Evolutionary conservation across 1,140 invertebrate species (phyloP).

Genomic region (Drosophila pseudoobscura): DNA sequence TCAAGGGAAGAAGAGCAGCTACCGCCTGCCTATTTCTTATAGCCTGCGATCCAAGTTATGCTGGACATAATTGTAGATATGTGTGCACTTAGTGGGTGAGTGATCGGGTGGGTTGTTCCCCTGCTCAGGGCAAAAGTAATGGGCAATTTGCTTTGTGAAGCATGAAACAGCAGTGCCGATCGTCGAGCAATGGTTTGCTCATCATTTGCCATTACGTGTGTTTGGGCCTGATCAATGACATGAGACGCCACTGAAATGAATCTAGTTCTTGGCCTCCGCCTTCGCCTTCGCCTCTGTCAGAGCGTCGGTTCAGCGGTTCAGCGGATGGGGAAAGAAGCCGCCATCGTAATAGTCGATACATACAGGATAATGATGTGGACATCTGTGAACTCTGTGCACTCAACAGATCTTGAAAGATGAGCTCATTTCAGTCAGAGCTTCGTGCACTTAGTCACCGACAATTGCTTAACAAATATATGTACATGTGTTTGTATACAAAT

Average conservation of each 20-base stretch:
- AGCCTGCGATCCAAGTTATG: no score
- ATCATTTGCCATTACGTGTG: neutral
- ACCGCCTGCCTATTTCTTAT: no score
- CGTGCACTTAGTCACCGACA: constrained; percentile 49
- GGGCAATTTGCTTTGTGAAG: constrained; percentile 49
- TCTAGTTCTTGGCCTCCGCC: constrained; percentile 32
- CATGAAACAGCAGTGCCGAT: constrained; percentile 43
- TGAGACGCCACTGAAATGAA: constrained; percentile 35
- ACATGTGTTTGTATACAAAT: constrained; percentile 6
- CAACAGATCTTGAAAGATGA: constrained; percentile 29
- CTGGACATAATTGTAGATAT: no score
- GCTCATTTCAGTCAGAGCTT: constrained; percentile 31
- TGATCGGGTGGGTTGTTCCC: neutral
- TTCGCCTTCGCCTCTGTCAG: no score
- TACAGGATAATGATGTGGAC: no score
- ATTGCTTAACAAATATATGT: constrained; percentile 21
- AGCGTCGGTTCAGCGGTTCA: no score
- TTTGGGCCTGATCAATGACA: constrained; percentile 40
- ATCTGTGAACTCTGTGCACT: no score
- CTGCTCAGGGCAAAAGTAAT: neutral
- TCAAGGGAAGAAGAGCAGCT: neutral
- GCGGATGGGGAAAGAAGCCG: no score
- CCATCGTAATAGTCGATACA: neutral
- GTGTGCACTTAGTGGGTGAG: neutral
- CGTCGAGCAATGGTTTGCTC: constrained; percentile 1